Conservation (phyloP, 2,888 invertebrate genomes). For the Agrochola lota region DNA sequence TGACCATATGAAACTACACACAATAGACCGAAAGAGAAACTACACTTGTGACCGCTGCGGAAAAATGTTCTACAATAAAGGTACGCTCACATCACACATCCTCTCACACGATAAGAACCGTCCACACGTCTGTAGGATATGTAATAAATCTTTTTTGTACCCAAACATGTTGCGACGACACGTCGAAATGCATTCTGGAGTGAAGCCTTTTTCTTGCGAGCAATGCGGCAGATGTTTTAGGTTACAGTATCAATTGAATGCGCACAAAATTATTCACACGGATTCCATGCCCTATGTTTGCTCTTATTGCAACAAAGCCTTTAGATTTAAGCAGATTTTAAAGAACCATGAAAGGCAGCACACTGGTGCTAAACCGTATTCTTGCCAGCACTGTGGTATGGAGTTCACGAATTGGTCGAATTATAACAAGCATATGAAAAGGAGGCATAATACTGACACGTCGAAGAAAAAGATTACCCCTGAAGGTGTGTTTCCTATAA, state of each 20-base stretch:
- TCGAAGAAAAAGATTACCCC: constrained; percentile 90
- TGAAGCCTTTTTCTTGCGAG: constrained; percentile 86
- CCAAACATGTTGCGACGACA: constrained; percentile 86
- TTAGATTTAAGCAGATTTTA: constrained; percentile 93
- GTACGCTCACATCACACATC: constrained; percentile 85
- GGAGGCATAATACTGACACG: constrained; percentile 91
- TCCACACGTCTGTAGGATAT: constrained; percentile 85
- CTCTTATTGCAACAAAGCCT: constrained; percentile 93
- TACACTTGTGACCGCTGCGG: constrained; percentile 87
- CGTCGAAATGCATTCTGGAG: constrained; percentile 86
- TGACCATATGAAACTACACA: constrained; percentile 91
- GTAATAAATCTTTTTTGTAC: constrained; percentile 84
- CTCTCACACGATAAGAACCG: constrained; percentile 85
- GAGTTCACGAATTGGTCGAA: constrained; percentile 96
- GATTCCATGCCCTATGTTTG: constrained; percentile 95
- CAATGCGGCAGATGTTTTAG: constrained; percentile 88
- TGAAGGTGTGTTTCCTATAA: constrained; percentile 86
- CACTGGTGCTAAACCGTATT: constrained; percentile 93
- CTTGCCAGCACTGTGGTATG: constrained; percentile 93
- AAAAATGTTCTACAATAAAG: constrained; percentile 87
- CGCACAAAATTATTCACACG: constrained; percentile 94
- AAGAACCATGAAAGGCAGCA: constrained; percentile 94
- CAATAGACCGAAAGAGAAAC: constrained; percentile 83
- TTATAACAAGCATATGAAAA: constrained; percentile 95
- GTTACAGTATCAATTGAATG: constrained; percentile 93